Percentiles rank a stretch among this genome's conserved stretches.
phyloP scores from a whole-genome alignment of 2,797 vertebrate genomes.

The Danionella dracula region DNA sequence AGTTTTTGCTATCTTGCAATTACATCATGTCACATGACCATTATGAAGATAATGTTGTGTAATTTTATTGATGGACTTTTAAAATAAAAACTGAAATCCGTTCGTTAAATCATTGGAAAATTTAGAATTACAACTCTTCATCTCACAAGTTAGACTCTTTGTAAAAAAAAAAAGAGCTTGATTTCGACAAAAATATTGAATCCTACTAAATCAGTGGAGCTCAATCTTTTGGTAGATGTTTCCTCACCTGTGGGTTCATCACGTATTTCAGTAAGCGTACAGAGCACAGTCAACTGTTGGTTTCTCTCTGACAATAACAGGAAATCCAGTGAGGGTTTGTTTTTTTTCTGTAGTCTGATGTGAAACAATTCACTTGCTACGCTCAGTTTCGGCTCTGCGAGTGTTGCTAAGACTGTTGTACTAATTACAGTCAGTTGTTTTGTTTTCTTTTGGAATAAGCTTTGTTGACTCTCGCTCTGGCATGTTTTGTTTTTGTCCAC shows the following conservation, averaged over 20 bases:
- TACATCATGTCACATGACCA: too few species aligned
- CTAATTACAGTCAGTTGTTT: constrained; percentile 14
- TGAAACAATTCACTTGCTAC: constrained; percentile 25
- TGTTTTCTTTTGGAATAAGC: constrained; percentile 42
- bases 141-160: too few species aligned
- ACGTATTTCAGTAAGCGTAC: background rate
- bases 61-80: too few species aligned
- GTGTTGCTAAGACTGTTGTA: background rate
- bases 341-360: constrained; percentile 10
- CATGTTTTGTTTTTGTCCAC: constrained; percentile 27
- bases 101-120: too few species aligned
- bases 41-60: too few species aligned
- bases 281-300: background rate
- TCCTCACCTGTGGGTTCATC: background rate
- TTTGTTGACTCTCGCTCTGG: constrained; percentile 38
- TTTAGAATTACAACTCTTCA: too few species aligned
- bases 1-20: too few species aligned
- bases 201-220: background rate
- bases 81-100: too few species aligned
- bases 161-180: too few species aligned
- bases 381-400: background rate
- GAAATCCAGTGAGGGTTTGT: constrained; percentile 22
- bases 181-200: too few species aligned
- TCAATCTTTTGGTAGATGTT: background rate
- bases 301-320: constrained; percentile 39